These are phyloP conservation scores for Archaeoteleia sp. DNA, from an alignment of 2,888 invertebrate species.

Conservation along the genomic window DNA sequence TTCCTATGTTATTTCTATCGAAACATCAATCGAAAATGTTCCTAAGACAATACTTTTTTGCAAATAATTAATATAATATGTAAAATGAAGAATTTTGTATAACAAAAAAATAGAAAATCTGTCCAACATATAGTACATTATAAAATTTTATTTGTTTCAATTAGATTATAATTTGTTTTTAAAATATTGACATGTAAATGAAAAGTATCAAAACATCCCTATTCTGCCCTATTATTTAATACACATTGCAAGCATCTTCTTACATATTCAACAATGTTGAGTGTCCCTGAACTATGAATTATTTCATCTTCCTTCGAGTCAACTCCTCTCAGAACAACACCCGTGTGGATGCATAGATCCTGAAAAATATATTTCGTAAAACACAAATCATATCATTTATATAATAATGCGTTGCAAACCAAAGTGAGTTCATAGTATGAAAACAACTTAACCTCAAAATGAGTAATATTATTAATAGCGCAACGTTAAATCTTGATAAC, in stretches of 20 bases:
- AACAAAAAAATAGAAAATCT: not conserved
- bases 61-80: constrained; percentile 3
- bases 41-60: too few species aligned
- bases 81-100: too few species aligned
- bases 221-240: constrained; percentile 2
- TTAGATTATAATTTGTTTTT: not conserved
- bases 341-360: constrained; percentile 88
- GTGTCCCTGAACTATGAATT: constrained; percentile 79
- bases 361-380: constrained; percentile 67
- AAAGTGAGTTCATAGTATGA: too few species aligned
- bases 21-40: too few species aligned
- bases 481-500: too few species aligned
- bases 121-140: too few species aligned
- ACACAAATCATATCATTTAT: constrained; percentile 6
- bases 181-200: not conserved
- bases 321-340: constrained; percentile 83
- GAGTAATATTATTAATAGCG: too few species aligned
- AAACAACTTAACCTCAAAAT: too few species aligned
- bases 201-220: constrained; percentile 7
- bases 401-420: too few species aligned
- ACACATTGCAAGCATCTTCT: too few species aligned
- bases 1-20: too few species aligned
- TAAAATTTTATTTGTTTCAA: not conserved
- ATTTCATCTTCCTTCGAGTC: constrained; percentile 77
- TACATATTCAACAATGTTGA: constrained; percentile 81